Evolutionary conservation across 2,113 vertebrate genomes (phyloP).

Genomic region (Danionella cerebrum): DNA sequence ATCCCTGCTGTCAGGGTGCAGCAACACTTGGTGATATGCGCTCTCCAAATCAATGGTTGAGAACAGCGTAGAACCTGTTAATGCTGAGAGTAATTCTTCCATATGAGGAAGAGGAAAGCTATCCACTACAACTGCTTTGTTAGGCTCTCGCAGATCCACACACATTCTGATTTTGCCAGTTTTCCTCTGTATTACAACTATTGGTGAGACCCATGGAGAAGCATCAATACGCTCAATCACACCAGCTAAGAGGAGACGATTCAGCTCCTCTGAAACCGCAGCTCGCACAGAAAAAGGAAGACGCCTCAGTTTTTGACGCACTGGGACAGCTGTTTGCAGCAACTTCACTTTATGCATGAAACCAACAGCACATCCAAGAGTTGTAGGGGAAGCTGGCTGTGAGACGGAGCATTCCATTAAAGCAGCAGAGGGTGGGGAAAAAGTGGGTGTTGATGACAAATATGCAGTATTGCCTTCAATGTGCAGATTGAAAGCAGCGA

Average conservation of each 20-base stretch:
- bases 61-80: constrained; percentile 8
- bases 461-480: too few species aligned
- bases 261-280: constrained; percentile 5
- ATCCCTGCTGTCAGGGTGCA: constrained; percentile 18
- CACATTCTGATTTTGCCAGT: constrained; percentile 6
- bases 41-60: constrained; percentile 13
- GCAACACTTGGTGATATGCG: constrained; percentile 19
- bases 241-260: neutral
- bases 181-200: neutral
- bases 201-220: neutral
- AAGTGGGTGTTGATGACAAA: too few species aligned
- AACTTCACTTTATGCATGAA: constrained; percentile 26
- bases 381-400: too few species aligned
- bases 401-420: too few species aligned
- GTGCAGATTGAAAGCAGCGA: too few species aligned
- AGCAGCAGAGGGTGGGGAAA: too few species aligned
- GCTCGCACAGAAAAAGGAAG: constrained; percentile 10
- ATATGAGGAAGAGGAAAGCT: constrained; percentile 20
- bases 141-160: constrained; percentile 19
- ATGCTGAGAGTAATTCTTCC: constrained; percentile 4
- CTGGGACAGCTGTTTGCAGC: neutral
- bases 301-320: neutral
- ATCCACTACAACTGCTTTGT: constrained; percentile 22
- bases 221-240: constrained; percentile 10
- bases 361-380: neutral